Percentiles rank a stretch among this genome's conserved stretches.
phyloP scores from a whole-genome alignment of 2,888 invertebrate species.

The Thysanoteuthis rhombus region DNA sequence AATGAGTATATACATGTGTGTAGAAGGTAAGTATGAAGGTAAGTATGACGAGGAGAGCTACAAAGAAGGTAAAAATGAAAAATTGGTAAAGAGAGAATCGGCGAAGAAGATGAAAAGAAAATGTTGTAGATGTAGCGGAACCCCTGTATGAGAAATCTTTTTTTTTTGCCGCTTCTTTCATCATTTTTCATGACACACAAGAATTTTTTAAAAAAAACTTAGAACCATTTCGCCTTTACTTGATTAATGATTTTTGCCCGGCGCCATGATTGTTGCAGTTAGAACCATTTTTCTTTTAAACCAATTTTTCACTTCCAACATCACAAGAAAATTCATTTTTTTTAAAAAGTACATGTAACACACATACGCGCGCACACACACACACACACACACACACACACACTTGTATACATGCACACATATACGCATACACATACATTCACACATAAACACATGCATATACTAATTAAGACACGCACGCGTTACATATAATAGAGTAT shows the following conservation, averaged over 20 bases:
- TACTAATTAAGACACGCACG: too few relatives aligned
- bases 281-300: not conserved
- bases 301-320: not conserved
- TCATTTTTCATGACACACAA: not conserved
- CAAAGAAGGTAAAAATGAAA: not conserved
- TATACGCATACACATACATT: too few relatives aligned
- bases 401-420: too few relatives aligned
- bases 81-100: not conserved
- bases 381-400: not conserved
- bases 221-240: not conserved
- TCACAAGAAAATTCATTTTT: not conserved
- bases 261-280: conserved; percentile 12
- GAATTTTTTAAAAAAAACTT: not conserved
- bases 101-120: not conserved
- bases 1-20: conserved; percentile 12
- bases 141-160: not conserved
- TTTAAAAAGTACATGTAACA: not conserved
- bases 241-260: not conserved
- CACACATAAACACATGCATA: too few relatives aligned
- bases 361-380: not conserved
- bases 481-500: too few relatives aligned
- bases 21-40: not conserved
- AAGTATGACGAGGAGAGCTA: not conserved
- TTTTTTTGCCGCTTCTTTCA: not conserved
- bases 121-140: not conserved